Base-by-base conservation (phyloP, 2,888 invertebrate genomes). In the Ormyrus pomaceus region DNA sequence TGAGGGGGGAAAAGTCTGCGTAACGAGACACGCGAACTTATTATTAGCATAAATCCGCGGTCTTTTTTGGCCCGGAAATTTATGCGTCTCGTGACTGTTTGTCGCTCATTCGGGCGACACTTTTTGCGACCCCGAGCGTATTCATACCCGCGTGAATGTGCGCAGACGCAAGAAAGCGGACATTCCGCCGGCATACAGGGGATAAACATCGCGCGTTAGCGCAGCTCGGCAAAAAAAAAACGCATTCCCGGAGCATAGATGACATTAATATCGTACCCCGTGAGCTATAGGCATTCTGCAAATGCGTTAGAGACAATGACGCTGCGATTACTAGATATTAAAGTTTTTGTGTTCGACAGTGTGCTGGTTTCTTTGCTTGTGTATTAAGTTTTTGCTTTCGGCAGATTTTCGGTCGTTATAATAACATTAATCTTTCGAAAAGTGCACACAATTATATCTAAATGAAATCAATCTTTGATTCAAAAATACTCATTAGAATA, bases 61-160 rank as follows among this genome's bases (percentile, higher is more conserved):
- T 4, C 8, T 11, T 45, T 10, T 34, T 5, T 10, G n/a, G 34
- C 34, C 4, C 5, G 13, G 46, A 73, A 55, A 59, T 75, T 75
- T 75, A 75, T 75, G 58, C 46, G n/a, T 58, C 66, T 59, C 66
- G 45, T 66, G 64, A 65, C 71, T 13, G 66, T 72, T 78, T 72
- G 78, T 78, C 72, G 71, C 78, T 72, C 66, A 72, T 72, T 58
- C 51, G 65, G 51, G 51, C 8, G 34, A 34, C 34, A 61, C 10
- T 65, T 68, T 75, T 66, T 68, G 48, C 55, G 34, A 34, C 34
- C 34, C 34, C 34, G 34, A 34, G 34, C 34, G 34, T 34, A 34
- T 34, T 34, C 34, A 34, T 34, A 34, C 34, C 34, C 34, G 34
- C 34, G 34, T 34, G 34, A 9, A 7, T 53, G 7, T 5, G 58